Evolutionary conservation across 2,797 vertebrate species (phyloP), one percentile per base, ranked within the genome.

Genomic region (Melanotaenia nigrans): DNA sequence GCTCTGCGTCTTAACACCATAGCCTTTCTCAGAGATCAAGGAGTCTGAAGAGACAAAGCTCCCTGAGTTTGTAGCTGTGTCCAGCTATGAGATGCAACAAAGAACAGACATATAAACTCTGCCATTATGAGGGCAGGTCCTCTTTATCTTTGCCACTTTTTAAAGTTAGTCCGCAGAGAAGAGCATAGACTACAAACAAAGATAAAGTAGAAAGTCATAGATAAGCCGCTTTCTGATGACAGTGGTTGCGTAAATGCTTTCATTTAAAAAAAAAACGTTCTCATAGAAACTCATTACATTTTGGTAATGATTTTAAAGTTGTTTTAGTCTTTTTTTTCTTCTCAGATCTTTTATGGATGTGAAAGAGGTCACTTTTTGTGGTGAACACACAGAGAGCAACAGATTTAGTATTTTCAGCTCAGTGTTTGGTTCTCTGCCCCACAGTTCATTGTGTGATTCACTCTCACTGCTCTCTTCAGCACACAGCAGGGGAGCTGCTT

Each of bases 1-100:
- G 83, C 84, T 82, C 78, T 57, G 2, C 54, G 71, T 84, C 84
- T 65, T 72, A 53, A 82, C 86, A 62, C 85, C 70, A 42, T 72
- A 5, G 76, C 35, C 77, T 83, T 68, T 80, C 40, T 30, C 67
- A 75, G 79, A 71, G 76, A 73, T 75, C 51, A 71, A 68, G 70
- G 30, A 70, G 47, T 56, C 38, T 55, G 47, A 40, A 70, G 10
- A 78, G 71, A 58, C 0, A 57, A 75, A 36, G 76, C 66, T 55
- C n/a, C 13, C 14, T 18, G 47, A 61, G 75, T 85, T 81, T 80
- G 42, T 40, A 59, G 2, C 47, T 6, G 45, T 53, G 71, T 81
- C 81, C 56, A 4, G 71, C 76, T 73, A 18, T 42, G 53, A 47
- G 70, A 67, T 59, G 1, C 55, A 58, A 64, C 58, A 75, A 42